Evolutionary conservation across 2,797 vertebrate genomes (phyloP).

Genomic region (Harpagifer antarcticus): DNA sequence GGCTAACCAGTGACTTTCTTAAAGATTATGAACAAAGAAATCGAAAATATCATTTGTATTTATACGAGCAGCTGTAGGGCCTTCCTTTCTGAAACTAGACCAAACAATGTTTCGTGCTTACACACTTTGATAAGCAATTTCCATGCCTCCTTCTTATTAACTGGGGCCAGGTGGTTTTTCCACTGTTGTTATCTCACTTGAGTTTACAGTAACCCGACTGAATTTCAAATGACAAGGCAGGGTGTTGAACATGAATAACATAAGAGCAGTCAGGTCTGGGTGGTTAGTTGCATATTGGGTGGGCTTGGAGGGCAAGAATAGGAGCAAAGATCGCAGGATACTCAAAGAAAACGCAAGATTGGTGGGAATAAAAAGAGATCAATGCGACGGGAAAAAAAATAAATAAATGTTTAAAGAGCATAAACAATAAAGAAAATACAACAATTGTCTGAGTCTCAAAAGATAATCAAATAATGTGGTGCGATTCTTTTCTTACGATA

Average conservation of each 20-base stretch:
- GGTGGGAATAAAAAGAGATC: neutral
- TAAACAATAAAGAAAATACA: neutral
- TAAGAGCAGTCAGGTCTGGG: neutral
- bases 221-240: slow-evolving; percentile 32
- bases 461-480: neutral
- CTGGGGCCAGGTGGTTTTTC: slow-evolving; percentile 15
- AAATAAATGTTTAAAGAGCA: too few species aligned
- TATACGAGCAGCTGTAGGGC: slow-evolving; percentile 33
- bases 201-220: slow-evolving; percentile 60
- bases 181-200: slow-evolving; percentile 29
- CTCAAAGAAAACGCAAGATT: slow-evolving; percentile 2
- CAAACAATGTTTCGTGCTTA: slow-evolving; percentile 55
- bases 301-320: neutral
- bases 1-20: neutral
- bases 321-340: neutral
- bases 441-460: neutral
- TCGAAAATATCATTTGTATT: slow-evolving; percentile 6
- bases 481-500: neutral
- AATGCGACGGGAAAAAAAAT: neutral
- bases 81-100: slow-evolving; percentile 61
- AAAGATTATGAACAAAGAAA: slow-evolving; percentile 14
- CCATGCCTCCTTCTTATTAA: slow-evolving; percentile 32
- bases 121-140: slow-evolving; percentile 58
- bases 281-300: slow-evolving; percentile 3
- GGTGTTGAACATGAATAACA: neutral